Conservation (phyloP, 2,797 vertebrate species). For the Parambassis ranga region DNA sequence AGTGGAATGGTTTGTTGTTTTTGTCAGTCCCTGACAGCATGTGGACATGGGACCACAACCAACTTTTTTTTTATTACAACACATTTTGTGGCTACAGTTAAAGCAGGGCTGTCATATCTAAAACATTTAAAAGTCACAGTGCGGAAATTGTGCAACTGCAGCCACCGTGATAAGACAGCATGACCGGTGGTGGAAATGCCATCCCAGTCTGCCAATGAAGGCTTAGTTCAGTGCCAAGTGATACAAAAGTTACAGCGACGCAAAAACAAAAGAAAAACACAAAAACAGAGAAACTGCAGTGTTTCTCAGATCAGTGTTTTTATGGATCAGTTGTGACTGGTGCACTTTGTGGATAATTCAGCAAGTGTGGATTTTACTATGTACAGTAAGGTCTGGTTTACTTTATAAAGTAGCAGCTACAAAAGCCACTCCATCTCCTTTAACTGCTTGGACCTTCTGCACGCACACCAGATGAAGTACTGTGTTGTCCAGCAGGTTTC, state of each 20-base stretch:
- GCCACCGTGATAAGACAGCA: constrained; percentile 40
- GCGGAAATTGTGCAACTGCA: constrained; percentile 17
- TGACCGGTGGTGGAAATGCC: constrained; percentile 16
- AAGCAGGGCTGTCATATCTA: constrained; percentile 7
- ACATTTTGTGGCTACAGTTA: not conserved
- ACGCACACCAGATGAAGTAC: constrained; percentile 23
- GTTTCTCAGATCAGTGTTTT: constrained; percentile 29
- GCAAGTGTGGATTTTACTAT: constrained; percentile 45
- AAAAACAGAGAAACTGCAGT: constrained; percentile 1
- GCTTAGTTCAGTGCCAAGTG: constrained; percentile 8
- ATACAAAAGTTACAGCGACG: not conserved
- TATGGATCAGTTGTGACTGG: constrained; percentile 28
- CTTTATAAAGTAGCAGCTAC: constrained; percentile 29
- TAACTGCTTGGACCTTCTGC: constrained; percentile 29
- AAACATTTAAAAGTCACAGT: not conserved
- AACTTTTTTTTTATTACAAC: not conserved
- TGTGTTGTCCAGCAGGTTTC: constrained; percentile 14
- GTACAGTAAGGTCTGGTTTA: constrained; percentile 37
- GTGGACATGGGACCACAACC: not conserved
- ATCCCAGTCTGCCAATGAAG: not conserved
- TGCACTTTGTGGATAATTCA: constrained; percentile 43
- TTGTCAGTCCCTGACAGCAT: not conserved
- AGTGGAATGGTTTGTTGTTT: too few species aligned
- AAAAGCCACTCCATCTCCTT: constrained; percentile 44
- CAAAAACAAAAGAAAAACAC: constrained; percentile 4